These are phyloP conservation scores for Dermolepida albohirtum DNA, from an alignment of 2,888 invertebrate genomes.

Conservation along the genomic window DNA sequence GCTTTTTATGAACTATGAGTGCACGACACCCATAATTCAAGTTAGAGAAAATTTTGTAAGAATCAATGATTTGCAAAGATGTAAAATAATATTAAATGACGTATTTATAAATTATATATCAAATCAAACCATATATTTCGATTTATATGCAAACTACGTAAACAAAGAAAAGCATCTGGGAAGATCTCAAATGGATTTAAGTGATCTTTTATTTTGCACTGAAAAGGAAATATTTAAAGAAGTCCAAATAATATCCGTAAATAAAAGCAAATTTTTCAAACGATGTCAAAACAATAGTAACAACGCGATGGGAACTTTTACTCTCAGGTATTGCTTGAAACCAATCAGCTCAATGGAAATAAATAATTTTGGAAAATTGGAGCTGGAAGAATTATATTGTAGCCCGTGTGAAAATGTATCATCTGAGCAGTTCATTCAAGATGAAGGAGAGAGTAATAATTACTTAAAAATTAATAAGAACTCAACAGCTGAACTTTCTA, in stretches of 20 bases:
- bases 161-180: constrained; percentile 42
- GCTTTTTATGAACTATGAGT: constrained; percentile 45
- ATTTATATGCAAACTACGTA: constrained; percentile 34
- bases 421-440: constrained; percentile 6
- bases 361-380: neutral
- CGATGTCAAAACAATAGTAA: constrained; percentile 18
- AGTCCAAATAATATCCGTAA: constrained; percentile 37
- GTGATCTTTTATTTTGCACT: constrained; percentile 32
- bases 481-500: neutral
- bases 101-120: constrained; percentile 39
- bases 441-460: neutral
- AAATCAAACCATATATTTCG: constrained; percentile 33
- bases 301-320: constrained; percentile 5
- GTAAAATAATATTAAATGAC: constrained; percentile 39
- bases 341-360: constrained; percentile 22
- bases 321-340: constrained; percentile 15
- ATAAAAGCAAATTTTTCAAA: constrained; percentile 38
- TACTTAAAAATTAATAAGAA: neutral
- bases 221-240: constrained; percentile 27
- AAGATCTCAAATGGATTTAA: constrained; percentile 40
- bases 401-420: constrained; percentile 4
- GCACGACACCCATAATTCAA: constrained; percentile 27
- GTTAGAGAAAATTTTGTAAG: constrained; percentile 9
- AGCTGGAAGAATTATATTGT: constrained; percentile 19
- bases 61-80: constrained; percentile 40